Base-by-base conservation (phyloP, 2,797 vertebrate genomes). In the Phoeniculus purpureus region DNA sequence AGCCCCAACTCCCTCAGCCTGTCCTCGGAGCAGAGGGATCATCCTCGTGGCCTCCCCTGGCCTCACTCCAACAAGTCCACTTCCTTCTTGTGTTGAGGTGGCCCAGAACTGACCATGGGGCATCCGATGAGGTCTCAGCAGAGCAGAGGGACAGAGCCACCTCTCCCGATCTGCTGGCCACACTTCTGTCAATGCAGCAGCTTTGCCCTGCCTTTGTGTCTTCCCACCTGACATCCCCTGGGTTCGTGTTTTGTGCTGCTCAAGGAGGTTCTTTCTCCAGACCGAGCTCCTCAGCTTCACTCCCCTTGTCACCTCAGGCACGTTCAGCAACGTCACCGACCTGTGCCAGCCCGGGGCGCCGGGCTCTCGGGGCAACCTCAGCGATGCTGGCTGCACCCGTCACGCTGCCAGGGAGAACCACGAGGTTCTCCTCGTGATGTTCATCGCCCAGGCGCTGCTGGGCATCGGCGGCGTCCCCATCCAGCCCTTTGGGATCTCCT, bases 401-500 rank as follows among this genome's bases (percentile, higher is more conserved):
- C 40, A 37, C 5, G 76, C 94, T 0, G 93, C 78, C 31, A 43
- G 29, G 25, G 89, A 87, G 71, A 97, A 97, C 64, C 66, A 95
- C 6, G 72, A 92, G 4, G 96, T 98, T 6, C 98, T 98, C 65
- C 97, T 98, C 0, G 88, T 99, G 23, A 97, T 99, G 94, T 98
- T 99, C 9, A 3, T 97, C 0, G 99, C 98, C 2, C 99, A 99
- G 97, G 97, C 97, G 1, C 97, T 99, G 74, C 97, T 99, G 15
- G 99, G 99, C 0, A 95, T 99, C 1, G 99, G 98, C 0, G 94
- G 97, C 0, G 98, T 99, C 31, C 99, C 99, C 92, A 99, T 99
- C 70, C 99, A 99, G 79, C 99, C 99, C 14, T 99, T 99, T 0
- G 99, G 99, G 3, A 99, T 99, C 97, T 99, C 99, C 70, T 99